Percentiles rank a stretch among this genome's conserved stretches.
Evolutionary conservation across 2,888 invertebrate species (phyloP).

Genomic region (Rhamphomyia laevipes): DNA sequence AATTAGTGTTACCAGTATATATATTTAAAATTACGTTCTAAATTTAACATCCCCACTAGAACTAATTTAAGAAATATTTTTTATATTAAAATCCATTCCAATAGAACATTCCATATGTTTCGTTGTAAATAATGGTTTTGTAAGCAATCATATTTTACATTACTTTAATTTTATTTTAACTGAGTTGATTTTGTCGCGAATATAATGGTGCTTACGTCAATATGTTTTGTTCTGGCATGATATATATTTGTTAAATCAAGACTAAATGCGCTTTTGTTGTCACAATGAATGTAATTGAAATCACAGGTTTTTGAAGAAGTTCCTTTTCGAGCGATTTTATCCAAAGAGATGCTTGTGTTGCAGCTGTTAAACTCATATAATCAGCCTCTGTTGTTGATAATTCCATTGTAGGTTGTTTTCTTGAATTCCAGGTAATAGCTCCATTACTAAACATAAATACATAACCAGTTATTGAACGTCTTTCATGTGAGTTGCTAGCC

Average conservation of each 20-base stretch:
- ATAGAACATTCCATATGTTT: not conserved
- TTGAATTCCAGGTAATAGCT: slow-evolving; percentile 1
- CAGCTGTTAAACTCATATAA: too few relatives aligned
- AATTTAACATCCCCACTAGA: too few relatives aligned
- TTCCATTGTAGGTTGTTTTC: slow-evolving; percentile 9
- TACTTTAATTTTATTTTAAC: not conserved
- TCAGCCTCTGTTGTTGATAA: slow-evolving; percentile 13
- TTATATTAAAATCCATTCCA: too few relatives aligned
- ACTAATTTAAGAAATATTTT: too few relatives aligned
- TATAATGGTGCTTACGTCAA: slow-evolving; percentile 1
- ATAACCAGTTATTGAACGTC: slow-evolving; percentile 9
- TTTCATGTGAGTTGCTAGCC: slow-evolving; percentile 9
- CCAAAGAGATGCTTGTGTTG: too few relatives aligned
- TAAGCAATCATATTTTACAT: not conserved
- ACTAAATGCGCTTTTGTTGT: not conserved
- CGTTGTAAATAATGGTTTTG: not conserved
- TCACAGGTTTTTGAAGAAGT: not conserved
- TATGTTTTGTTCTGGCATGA: slow-evolving; percentile 2
- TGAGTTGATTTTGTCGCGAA: not conserved
- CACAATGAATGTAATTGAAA: not conserved
- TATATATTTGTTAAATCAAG: not conserved
- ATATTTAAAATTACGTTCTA: too few relatives aligned
- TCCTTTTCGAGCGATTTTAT: too few relatives aligned
- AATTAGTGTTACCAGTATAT: too few relatives aligned
- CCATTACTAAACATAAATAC: slow-evolving; percentile 10